These are phyloP conservation scores for Ploceus nigricollis DNA, from an alignment of 2,113 vertebrate genomes.

Conservation along the genomic window DNA sequence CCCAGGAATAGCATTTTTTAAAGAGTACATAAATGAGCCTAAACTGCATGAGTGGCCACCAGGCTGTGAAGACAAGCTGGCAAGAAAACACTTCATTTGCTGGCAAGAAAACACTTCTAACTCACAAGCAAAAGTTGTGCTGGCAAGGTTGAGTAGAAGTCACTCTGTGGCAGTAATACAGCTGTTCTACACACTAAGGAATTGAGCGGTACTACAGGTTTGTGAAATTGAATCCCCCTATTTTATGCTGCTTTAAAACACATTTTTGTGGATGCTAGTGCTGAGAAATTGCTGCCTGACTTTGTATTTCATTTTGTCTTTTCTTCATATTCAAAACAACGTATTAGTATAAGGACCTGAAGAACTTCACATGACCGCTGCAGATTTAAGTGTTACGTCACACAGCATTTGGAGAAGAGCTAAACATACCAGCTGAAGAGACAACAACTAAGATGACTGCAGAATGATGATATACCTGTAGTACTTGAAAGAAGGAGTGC, in stretches of 20 bases:
- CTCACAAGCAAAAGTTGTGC: not conserved
- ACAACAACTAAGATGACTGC: not conserved
- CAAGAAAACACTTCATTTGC: not conserved
- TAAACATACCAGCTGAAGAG: conserved; percentile 7
- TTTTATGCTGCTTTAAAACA: conserved; percentile 30
- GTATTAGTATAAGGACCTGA: not conserved
- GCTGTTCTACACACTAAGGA: conserved; percentile 14
- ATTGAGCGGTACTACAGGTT: not conserved
- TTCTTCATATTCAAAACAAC: not conserved
- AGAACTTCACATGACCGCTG: not conserved
- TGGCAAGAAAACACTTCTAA: not conserved
- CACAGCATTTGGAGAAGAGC: not conserved
- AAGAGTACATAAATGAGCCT: not conserved
- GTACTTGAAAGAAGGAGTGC: conserved; percentile 19
- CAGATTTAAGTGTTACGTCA: conserved; percentile 5
- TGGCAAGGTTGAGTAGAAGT: conserved; percentile 4
- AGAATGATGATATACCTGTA: not conserved
- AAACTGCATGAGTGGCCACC: not conserved
- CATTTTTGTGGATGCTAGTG: not conserved
- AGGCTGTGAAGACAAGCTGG: conserved; percentile 13
- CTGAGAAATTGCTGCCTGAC: not conserved
- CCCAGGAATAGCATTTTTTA: not conserved
- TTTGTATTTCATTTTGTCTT: conserved; percentile 9
- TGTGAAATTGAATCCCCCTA: not conserved
- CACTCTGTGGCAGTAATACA: conserved; percentile 29